Percentiles rank a stretch among this genome's conserved stretches.
Evolutionary conservation across 2,888 invertebrate genomes (phyloP).

Genomic region (Lasioglossum villosulum): DNA sequence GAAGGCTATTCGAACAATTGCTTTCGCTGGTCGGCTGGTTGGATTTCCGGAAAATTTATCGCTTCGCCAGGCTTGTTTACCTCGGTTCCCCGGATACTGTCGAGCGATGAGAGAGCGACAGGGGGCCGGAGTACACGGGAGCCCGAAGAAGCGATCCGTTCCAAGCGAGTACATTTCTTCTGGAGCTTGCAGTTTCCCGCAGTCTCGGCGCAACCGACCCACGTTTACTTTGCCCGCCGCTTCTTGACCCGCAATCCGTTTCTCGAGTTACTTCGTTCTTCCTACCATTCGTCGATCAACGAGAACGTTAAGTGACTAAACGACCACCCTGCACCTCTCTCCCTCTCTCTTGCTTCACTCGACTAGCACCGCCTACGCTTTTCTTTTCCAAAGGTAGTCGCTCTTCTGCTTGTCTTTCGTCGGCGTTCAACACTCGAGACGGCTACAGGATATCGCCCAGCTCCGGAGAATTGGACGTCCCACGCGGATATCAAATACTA

Average conservation of each 20-base stretch:
- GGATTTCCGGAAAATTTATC: conserved; percentile 40
- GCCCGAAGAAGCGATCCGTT: conserved; percentile 6
- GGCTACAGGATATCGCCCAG: neutral
- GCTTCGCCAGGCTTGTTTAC: conserved; percentile 23
- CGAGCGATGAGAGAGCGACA: conserved; percentile 15
- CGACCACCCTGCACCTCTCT: conserved; percentile 12
- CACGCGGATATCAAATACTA: conserved; percentile 8
- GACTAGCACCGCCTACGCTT: neutral
- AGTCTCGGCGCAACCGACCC: conserved; percentile 9
- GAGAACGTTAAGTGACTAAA: conserved; percentile 49
- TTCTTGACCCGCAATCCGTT: conserved; percentile 40
- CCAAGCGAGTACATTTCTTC: conserved; percentile 30
- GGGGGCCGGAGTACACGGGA: conserved; percentile 7
- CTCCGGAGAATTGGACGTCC: neutral
- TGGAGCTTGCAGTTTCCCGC: conserved; percentile 13
- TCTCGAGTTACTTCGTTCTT: conserved; percentile 31
- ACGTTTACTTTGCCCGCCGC: conserved; percentile 32
- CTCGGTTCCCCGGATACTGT: conserved; percentile 3
- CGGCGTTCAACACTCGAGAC: neutral
- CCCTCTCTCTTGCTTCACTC: neutral
- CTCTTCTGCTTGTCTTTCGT: neutral
- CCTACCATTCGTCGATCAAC: conserved; percentile 52
- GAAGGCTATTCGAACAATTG: conserved; percentile 23
- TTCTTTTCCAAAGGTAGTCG: neutral
- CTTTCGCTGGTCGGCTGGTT: conserved; percentile 13